Conservation (phyloP, 2,888 invertebrate genomes). For the Lumbricus terrestris region DNA sequence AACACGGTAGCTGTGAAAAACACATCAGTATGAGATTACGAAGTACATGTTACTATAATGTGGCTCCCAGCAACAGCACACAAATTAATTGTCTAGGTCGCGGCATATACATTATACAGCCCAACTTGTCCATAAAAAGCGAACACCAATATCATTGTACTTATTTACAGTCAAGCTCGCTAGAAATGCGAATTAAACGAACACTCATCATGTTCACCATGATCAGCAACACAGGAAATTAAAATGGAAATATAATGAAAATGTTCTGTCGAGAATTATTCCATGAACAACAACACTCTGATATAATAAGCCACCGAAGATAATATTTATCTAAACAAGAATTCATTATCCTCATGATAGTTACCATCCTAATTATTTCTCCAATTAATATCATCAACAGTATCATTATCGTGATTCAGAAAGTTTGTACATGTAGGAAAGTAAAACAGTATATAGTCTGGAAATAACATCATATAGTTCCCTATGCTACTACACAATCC, state of each 20-base stretch:
- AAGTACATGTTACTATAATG: too few species aligned
- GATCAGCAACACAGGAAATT: too few species aligned
- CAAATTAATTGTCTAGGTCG: too few species aligned
- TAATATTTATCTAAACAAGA: neutral
- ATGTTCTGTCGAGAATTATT: neutral
- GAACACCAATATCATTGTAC: too few species aligned
- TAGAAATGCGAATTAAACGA: too few species aligned
- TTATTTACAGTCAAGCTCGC: neutral
- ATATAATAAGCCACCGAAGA: neutral
- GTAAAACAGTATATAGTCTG: neutral
- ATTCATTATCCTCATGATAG: neutral
- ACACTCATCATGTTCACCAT: too few species aligned
- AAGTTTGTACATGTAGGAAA: neutral
- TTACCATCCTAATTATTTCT: neutral
- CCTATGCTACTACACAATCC: too few species aligned
- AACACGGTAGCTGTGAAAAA: too few species aligned
- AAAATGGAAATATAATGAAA: neutral
- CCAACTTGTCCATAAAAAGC: neutral
- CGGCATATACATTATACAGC: neutral
- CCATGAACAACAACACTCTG: neutral
- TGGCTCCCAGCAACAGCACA: too few species aligned
- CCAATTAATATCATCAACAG: neutral
- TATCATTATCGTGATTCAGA: neutral
- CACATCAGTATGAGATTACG: too few species aligned
- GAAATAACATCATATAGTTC: neutral